phyloP scores from a whole-genome alignment of 1,140 invertebrate genomes.

The Orius insidiosus region DNA sequence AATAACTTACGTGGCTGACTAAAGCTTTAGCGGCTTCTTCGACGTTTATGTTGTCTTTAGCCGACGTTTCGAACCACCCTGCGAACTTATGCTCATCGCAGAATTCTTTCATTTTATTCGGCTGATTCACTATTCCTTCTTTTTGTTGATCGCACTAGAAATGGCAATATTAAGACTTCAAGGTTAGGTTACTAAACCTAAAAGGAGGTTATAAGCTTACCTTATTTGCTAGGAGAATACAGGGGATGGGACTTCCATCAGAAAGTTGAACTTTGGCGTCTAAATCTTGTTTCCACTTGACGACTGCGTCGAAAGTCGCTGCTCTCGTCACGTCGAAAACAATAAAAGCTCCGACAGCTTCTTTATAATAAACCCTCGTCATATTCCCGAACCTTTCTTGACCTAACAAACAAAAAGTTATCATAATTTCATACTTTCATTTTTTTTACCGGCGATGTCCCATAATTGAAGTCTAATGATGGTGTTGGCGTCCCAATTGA shows the following conservation, averaged over 20 bases:
- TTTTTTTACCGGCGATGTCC: slow-evolving; percentile 97
- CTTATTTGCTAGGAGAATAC: slow-evolving; percentile 93
- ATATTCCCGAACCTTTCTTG: slow-evolving; percentile 98
- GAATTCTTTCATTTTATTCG: slow-evolving; percentile 82
- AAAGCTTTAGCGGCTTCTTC: slow-evolving; percentile 85
- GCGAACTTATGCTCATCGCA: slow-evolving; percentile 87
- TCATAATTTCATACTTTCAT: too few relatives aligned
- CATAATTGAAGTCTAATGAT: slow-evolving; percentile 90
- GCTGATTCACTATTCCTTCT: slow-evolving; percentile 70
- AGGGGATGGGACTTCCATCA: slow-evolving; percentile 86
- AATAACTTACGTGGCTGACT: slow-evolving; percentile 57
- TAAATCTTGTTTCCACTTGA: slow-evolving; percentile 94
- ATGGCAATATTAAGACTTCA: too few relatives aligned
- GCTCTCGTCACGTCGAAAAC: slow-evolving; percentile 90
- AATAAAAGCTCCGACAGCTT: slow-evolving; percentile 96
- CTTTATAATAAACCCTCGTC: slow-evolving; percentile 98
- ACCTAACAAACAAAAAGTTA: slow-evolving; percentile 36
- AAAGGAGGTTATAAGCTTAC: slow-evolving; percentile 32
- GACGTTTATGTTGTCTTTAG: slow-evolving; percentile 96
- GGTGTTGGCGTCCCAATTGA: slow-evolving; percentile 91
- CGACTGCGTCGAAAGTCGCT: slow-evolving; percentile 86
- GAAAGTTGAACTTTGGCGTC: slow-evolving; percentile 91
- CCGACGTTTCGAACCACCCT: slow-evolving; percentile 96
- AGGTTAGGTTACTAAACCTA: too few relatives aligned
- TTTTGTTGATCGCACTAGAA: slow-evolving; percentile 85